Evolutionary conservation across 2,888 invertebrate genomes (phyloP), one percentile per base, ranked within the genome.

Genomic region (Melipona bicolor): DNA sequence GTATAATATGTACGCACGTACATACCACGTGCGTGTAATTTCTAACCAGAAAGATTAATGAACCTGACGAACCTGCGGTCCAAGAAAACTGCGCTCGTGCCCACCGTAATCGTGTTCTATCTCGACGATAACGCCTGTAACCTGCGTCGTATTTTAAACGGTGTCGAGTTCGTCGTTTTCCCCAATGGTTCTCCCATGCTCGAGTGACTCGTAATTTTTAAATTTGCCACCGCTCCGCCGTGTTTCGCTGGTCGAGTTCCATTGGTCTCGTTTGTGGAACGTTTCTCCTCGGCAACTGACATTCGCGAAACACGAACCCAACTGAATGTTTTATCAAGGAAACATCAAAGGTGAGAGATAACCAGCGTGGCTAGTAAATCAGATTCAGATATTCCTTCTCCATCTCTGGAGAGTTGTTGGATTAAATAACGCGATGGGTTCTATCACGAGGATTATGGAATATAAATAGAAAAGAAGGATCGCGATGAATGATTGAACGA

Each of bases 311-410:
- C 78, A 21, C 79, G 62, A 64, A 61, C 75, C 75, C 71, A 59
- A 75, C 24, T 83, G 88, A 85, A 88, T 87, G 85, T 88, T 88
- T 83, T 70, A 87, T 83, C 76, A 79, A 67, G 69, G 76, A 69
- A 77, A 78, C 67, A 71, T 80, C 68, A 72, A 59, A 79, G 80
- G 24, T 4, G 52, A 21, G 19, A 19, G 27, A 73, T 52, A 64
- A 49, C 15, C 19, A 49, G 24, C n/a, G n/a, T 6, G 27, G 52
- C 4, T 50, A 72, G 69, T 74, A 70, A 82, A 79, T 87, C 72
- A 70, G 70, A 69, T 72, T 56, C 52, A 36, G 11, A 9, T 32
- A 43, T 71, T 50, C 59, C 24, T 64, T 49, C 36, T 64, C 21
- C 36, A 36, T 5, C 36, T 13, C 17, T 62, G 49, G n/a, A 56